These are phyloP conservation scores for Gymnoscelis rufifasciata DNA, from an alignment of 2,888 invertebrate genomes.

Conservation along the genomic window DNA sequence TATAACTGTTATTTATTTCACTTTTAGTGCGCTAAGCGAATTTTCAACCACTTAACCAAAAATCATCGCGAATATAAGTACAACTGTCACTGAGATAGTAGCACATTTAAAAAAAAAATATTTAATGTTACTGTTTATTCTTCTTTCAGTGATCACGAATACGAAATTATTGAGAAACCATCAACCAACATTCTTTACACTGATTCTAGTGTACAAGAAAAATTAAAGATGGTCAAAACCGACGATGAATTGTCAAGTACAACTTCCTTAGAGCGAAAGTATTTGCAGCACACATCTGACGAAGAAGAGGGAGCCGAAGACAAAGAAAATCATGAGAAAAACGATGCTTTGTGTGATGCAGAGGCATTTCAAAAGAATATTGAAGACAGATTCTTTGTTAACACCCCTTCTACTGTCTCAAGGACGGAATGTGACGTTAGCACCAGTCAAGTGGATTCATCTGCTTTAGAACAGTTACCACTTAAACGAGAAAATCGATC, in stretches of 20 bases:
- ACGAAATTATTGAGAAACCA: constrained; percentile 91
- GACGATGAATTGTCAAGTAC: constrained; percentile 76
- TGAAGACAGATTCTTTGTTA: constrained; percentile 81
- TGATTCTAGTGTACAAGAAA: constrained; percentile 58
- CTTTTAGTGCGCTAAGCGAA: constrained; percentile 37
- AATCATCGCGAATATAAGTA: constrained; percentile 37
- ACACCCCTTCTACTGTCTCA: constrained; percentile 79
- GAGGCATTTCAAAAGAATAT: constrained; percentile 81
- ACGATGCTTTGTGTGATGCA: constrained; percentile 55
- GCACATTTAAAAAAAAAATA: too few relatives aligned
- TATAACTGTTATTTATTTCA: constrained; percentile 29
- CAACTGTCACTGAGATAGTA: too few relatives aligned
- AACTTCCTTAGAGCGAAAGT: constrained; percentile 69
- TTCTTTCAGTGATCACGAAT: constrained; percentile 92
- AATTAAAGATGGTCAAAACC: constrained; percentile 53
- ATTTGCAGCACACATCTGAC: constrained; percentile 71
- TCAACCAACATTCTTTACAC: constrained; percentile 64
- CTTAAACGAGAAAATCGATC: constrained; percentile 77
- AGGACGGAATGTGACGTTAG: constrained; percentile 82
- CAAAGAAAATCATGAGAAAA: constrained; percentile 49
- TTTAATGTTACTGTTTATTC: background rate
- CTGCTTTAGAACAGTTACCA: constrained; percentile 82
- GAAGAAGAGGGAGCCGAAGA: constrained; percentile 62
- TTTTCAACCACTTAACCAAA: constrained; percentile 24
- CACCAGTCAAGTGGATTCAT: constrained; percentile 83